These are phyloP conservation scores for Scaptomyza polygonia DNA, from an alignment of 2,888 invertebrate genomes.

Conservation along the genomic window DNA sequence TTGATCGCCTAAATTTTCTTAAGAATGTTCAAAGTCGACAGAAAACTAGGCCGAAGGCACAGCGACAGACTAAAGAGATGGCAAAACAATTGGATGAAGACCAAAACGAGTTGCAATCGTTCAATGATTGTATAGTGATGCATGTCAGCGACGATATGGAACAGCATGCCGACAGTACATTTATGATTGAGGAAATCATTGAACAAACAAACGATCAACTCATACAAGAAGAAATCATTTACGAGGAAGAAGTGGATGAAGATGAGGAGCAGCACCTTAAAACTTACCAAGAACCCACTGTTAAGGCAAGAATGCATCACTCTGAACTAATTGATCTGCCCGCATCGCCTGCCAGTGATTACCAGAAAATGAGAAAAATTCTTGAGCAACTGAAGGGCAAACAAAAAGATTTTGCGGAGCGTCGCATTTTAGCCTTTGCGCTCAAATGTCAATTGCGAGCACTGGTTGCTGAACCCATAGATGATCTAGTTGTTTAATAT, in stretches of 20 bases:
- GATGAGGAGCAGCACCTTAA: constrained; percentile 4
- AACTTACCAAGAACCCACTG: background rate
- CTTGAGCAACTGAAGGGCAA: constrained; percentile 56
- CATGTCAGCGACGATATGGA: constrained; percentile 32
- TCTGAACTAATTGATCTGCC: background rate
- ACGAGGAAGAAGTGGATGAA: constrained; percentile 42
- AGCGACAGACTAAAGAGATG: background rate
- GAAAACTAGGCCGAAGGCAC: constrained; percentile 17
- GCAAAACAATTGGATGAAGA: constrained; percentile 4
- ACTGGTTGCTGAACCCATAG: constrained; percentile 61
- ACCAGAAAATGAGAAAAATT: constrained; percentile 57
- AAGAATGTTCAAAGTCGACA: constrained; percentile 35
- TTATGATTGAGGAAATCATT: constrained; percentile 66
- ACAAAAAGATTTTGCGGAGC: constrained; percentile 57
- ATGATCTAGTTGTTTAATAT: constrained; percentile 66
- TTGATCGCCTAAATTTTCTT: constrained; percentile 69
- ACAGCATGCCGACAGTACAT: constrained; percentile 37
- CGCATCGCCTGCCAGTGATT: constrained; percentile 37
- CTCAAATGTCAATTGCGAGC: constrained; percentile 79
- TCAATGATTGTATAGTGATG: constrained; percentile 49
- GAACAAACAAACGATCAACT: constrained; percentile 48
- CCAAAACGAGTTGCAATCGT: constrained; percentile 31
- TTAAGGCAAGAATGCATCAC: background rate
- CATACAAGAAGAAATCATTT: constrained; percentile 66
- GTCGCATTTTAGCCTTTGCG: constrained; percentile 71